Percentiles rank a stretch among this genome's conserved stretches.
Evolutionary conservation across 2,113 vertebrate species (phyloP).

Genomic region (Rhynchomys soricoides): DNA sequence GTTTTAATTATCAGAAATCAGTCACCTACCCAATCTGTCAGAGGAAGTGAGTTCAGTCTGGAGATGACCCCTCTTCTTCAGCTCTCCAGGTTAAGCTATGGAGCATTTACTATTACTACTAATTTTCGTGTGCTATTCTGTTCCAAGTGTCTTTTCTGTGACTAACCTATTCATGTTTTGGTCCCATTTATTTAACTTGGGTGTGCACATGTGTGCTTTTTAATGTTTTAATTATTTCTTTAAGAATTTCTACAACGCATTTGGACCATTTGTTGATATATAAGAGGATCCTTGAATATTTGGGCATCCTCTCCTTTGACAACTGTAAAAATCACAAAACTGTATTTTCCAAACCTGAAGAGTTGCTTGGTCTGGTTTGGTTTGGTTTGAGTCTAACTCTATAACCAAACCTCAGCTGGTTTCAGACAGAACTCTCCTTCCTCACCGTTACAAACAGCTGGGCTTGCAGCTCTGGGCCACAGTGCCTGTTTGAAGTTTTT

Average conservation of each 20-base stretch:
- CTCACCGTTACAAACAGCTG: not conserved
- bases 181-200: not conserved
- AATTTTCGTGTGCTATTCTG: not conserved
- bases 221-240: not conserved
- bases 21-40: too few relatives aligned
- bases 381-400: not conserved
- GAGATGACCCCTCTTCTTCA: too few relatives aligned
- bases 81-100: not conserved
- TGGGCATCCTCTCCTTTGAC: not conserved
- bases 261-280: not conserved
- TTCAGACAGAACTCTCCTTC: not conserved
- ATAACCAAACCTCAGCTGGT: not conserved
- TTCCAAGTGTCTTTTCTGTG: not conserved
- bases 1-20: too few relatives aligned
- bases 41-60: too few relatives aligned
- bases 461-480: not conserved
- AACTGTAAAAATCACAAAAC: not conserved
- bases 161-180: not conserved
- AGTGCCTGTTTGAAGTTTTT: not conserved
- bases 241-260: not conserved
- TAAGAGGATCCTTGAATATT: not conserved
- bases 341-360: not conserved
- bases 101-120: not conserved
- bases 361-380: not conserved
- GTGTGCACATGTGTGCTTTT: not conserved